Conservation (phyloP, 2,888 invertebrate species). For the Empis stercorea region DNA sequence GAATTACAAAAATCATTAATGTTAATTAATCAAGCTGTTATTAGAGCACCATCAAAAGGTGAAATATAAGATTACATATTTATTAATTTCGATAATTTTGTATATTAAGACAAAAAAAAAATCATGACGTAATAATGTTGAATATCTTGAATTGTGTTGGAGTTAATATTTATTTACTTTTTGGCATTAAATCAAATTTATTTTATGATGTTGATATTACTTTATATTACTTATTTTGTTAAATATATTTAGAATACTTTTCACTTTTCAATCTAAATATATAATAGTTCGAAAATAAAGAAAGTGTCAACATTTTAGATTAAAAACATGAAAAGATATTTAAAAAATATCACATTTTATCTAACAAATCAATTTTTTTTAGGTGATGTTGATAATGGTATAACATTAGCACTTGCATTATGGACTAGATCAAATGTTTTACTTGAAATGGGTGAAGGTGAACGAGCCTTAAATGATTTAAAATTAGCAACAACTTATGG, state of each 20-base stretch:
- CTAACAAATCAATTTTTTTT: too few species aligned
- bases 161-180: too few species aligned
- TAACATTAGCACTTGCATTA: conserved; percentile 49
- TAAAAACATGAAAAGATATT: too few species aligned
- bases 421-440: conserved; percentile 55
- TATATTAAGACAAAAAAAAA: background rate
- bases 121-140: background rate
- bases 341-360: too few species aligned
- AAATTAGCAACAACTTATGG: conserved; percentile 50
- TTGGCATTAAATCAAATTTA: too few species aligned
- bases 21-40: conserved; percentile 57
- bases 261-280: too few species aligned
- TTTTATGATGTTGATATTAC: too few species aligned
- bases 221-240: too few species aligned
- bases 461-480: conserved; percentile 52
- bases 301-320: too few species aligned
- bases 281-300: too few species aligned
- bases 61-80: conserved; percentile 7
- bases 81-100: background rate
- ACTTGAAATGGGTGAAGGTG: conserved; percentile 42
- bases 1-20: conserved; percentile 46
- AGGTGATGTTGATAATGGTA: conserved; percentile 43
- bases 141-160: too few species aligned
- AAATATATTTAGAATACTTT: too few species aligned
- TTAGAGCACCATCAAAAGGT: conserved; percentile 57